Conservation (phyloP, 2,797 vertebrate genomes). For the Sebastes iracundus region DNA sequence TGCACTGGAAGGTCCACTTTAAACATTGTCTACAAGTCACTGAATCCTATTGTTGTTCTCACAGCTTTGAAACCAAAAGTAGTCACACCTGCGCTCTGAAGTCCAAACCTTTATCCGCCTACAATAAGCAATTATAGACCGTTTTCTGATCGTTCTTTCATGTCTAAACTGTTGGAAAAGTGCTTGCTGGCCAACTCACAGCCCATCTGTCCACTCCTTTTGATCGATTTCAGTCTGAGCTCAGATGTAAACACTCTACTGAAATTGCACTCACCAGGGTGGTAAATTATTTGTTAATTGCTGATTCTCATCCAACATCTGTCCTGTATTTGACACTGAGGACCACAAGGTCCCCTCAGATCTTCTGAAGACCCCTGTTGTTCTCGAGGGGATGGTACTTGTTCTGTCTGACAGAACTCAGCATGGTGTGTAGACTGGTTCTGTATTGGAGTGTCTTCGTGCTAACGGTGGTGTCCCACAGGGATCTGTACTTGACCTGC, state of each 20-base stretch:
- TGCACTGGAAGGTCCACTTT: neutral
- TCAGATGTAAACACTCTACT: constrained; percentile 35
- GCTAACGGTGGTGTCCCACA: neutral
- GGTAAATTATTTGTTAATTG: constrained; percentile 37
- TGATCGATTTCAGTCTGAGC: constrained; percentile 26
- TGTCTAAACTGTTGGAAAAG: constrained; percentile 3
- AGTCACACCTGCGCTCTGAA: neutral
- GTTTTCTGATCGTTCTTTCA: constrained; percentile 4
- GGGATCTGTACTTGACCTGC: neutral
- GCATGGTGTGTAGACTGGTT: neutral
- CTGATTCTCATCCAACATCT: constrained; percentile 32
- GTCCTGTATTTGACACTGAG: constrained; percentile 9
- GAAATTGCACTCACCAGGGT: constrained; percentile 18
- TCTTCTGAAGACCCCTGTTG: constrained; percentile 1
- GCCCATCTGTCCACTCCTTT: constrained; percentile 38
- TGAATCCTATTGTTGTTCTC: neutral
- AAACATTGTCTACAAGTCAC: neutral
- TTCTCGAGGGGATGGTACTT: neutral
- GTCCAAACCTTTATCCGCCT: neutral
- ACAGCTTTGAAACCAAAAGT: neutral
- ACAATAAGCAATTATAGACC: neutral
- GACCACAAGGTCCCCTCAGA: neutral
- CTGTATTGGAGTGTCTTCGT: neutral
- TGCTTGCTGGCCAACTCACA: neutral
- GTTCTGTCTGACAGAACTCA: neutral